Evolutionary conservation across 2,888 invertebrate genomes (phyloP), one percentile per base, ranked within the genome.

Genomic region (Dendrolimus pini): DNA sequence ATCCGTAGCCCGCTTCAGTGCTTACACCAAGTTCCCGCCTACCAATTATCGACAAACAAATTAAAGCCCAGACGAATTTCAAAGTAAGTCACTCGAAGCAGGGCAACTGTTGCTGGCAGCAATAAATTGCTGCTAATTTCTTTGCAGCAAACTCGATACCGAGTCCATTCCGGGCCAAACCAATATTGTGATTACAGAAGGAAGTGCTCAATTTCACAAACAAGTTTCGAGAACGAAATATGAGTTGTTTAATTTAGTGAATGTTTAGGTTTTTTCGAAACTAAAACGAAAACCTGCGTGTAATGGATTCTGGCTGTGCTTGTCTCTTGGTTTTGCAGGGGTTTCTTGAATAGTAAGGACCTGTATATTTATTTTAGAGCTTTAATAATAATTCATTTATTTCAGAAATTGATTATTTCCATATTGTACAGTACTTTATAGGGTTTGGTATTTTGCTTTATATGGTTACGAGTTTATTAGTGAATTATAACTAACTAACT

Each of bases 101-200:
- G 72, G 72, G 74, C 73, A 77, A 75, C 75, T 72, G 69, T 66
- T 68, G 62, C 69, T 66, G 71, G 71, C 73, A 67, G 70, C 69
- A 67, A 75, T 74, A 76, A 77, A 75, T 76, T 75, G 72, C 70
- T 70, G 65, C 69, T 72, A 77, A 76, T 78, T 75, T 76, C 75
- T 79, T 78, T 70, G 71, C 69, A 70, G 68, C 65, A 65, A 64
- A 71, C 65, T 68, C 64, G 63, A 71, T 72, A 54, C 53, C 57
- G 62, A 54, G 57, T 56, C 61, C 57, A 47, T 61, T 61, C 55
- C 58, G 60, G 57, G 58, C 54, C 61, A 14, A 61, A 47, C 61
- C 61, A 56, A 61, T 59, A 59, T 59, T 61, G 61, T 61, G 59
- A 61, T 61, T 57, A 55, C 58, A 59, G 59, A 55, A 47, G 47